phyloP scores from a whole-genome alignment of 2,888 invertebrate genomes.

The Melanophora roralis region DNA sequence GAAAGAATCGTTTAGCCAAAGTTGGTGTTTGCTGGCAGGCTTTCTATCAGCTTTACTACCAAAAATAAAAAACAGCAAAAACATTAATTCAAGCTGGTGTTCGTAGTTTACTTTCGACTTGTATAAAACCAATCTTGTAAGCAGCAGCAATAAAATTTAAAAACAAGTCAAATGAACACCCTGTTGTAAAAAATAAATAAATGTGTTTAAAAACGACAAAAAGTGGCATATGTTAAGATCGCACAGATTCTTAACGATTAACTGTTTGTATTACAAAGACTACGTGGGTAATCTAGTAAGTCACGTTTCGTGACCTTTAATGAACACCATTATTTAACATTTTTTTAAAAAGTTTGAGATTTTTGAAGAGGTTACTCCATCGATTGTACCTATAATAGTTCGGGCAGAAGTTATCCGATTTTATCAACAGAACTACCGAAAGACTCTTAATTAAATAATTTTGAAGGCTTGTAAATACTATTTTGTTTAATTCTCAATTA shows the following conservation, averaged over 20 bases:
- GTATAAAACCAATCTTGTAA: not conserved
- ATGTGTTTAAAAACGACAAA: conserved; percentile 15
- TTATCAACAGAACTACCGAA: too few relatives aligned
- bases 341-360: too few relatives aligned
- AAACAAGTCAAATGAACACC: conserved; percentile 48
- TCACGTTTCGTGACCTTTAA: not conserved
- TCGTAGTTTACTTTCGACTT: not conserved
- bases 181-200: conserved; percentile 17
- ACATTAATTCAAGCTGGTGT: conserved; percentile 30
- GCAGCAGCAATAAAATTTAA: conserved; percentile 20
- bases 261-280: not conserved
- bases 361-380: too few relatives aligned
- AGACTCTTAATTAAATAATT: too few relatives aligned
- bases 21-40: not conserved
- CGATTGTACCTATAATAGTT: too few relatives aligned
- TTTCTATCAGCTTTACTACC: conserved; percentile 35
- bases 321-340: not conserved
- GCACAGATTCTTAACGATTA: conserved; percentile 35
- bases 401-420: too few relatives aligned
- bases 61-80: not conserved
- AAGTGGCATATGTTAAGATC: conserved; percentile 55
- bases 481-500: too few relatives aligned
- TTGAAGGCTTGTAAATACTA: too few relatives aligned
- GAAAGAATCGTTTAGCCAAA: conserved; percentile 29
- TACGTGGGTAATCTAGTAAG: not conserved